Evolutionary conservation across 2,113 vertebrate genomes (phyloP).

Genomic region (Blennius ocellaris): DNA sequence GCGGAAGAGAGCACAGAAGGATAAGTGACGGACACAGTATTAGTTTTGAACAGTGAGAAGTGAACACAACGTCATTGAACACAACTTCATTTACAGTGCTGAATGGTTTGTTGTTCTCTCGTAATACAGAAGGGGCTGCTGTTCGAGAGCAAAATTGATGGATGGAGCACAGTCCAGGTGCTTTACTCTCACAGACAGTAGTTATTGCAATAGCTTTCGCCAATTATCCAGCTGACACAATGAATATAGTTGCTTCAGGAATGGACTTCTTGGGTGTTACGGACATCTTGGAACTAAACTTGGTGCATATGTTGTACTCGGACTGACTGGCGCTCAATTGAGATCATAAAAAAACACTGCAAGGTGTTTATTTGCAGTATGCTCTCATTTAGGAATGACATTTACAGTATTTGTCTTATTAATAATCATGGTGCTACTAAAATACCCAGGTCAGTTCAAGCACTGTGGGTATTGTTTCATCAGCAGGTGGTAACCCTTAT

Average conservation of each 20-base stretch:
- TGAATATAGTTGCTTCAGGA: background rate
- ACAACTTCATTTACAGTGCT: background rate
- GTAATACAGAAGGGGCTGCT: background rate
- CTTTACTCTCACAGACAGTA: background rate
- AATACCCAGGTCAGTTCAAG: too few species aligned
- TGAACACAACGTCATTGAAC: background rate
- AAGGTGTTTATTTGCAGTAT: too few species aligned
- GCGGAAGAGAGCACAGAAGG: background rate
- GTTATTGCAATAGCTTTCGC: background rate
- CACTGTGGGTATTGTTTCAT: too few species aligned
- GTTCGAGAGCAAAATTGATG: constrained; percentile 3
- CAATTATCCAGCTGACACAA: background rate
- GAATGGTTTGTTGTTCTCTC: background rate
- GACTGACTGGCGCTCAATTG: too few species aligned
- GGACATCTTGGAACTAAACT: background rate
- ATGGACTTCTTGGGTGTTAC: background rate
- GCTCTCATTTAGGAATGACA: too few species aligned
- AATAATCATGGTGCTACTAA: too few species aligned
- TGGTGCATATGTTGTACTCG: too few species aligned
- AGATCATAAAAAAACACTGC: too few species aligned
- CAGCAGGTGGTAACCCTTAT: too few species aligned
- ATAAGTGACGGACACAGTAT: background rate
- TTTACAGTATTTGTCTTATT: too few species aligned
- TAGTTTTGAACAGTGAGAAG: background rate
- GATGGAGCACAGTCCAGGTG: background rate